Percentiles rank a stretch among this genome's conserved stretches.
These are phyloP conservation scores for Nettapus auritus DNA, from an alignment of 2,113 vertebrate species.

Conservation along the genomic window DNA sequence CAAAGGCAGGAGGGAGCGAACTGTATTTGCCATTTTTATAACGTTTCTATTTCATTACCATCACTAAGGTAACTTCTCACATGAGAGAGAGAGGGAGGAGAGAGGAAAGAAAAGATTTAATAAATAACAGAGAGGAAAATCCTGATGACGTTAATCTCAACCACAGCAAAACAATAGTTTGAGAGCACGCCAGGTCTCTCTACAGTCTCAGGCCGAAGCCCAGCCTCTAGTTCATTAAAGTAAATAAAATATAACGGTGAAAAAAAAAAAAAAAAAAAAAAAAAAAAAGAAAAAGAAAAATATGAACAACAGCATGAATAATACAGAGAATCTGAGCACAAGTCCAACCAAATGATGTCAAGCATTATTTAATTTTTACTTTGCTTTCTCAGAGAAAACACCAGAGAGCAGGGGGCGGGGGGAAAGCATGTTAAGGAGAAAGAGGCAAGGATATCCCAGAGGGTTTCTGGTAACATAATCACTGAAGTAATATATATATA, in stretches of 20 bases:
- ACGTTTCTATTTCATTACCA: neutral
- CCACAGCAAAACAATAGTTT: conserved; percentile 49
- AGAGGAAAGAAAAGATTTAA: conserved; percentile 12
- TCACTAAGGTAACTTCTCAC: conserved; percentile 16
- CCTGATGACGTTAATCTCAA: conserved; percentile 33
- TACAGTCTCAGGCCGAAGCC: neutral
- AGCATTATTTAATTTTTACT: conserved; percentile 60
- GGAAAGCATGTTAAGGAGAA: neutral
- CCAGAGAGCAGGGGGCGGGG: neutral
- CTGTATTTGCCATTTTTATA: neutral
- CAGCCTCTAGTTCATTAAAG: conserved; percentile 33
- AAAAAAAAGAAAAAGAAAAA: conserved; percentile 26
- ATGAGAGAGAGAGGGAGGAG: neutral
- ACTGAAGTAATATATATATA: conserved; percentile 52
- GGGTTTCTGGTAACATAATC: conserved; percentile 64
- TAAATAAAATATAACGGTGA: conserved; percentile 60
- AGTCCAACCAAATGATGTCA: conserved; percentile 62
- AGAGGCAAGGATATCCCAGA: conserved; percentile 20
- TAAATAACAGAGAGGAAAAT: conserved; percentile 54
- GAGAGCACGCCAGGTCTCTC: neutral
- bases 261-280: neutral
- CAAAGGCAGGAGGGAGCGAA: neutral
- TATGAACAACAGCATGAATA: conserved; percentile 37
- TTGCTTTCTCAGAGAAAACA: conserved; percentile 47
- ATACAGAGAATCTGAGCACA: conserved; percentile 46